Evolutionary conservation across 1,140 invertebrate genomes (phyloP).

Genomic region (Eufriesea mexicana): DNA sequence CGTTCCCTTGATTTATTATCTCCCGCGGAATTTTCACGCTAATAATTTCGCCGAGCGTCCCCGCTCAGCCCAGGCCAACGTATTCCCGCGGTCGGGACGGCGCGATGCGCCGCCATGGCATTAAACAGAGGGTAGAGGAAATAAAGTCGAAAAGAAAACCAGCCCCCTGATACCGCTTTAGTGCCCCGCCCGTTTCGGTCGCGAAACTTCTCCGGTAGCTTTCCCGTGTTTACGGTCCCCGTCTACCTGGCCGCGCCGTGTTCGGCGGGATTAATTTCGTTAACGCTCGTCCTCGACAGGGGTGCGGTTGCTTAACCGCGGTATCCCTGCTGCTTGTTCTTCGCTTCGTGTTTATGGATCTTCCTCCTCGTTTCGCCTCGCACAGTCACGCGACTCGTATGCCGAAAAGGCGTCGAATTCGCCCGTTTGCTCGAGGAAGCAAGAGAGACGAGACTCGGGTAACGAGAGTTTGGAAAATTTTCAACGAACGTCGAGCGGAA

Average conservation of each 20-base stretch:
- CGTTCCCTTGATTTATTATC: conserved; percentile 7
- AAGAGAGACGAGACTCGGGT: too few relatives aligned
- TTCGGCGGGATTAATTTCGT: conserved; percentile 37
- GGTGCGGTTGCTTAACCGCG: background rate
- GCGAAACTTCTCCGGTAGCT: conserved; percentile 14
- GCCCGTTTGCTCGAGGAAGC: too few relatives aligned
- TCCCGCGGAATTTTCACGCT: background rate
- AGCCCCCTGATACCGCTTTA: background rate
- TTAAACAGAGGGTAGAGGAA: background rate
- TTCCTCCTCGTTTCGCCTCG: background rate
- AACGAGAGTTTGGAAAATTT: too few relatives aligned
- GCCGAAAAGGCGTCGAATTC: too few relatives aligned
- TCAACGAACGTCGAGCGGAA: too few relatives aligned
- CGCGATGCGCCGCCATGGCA: background rate
- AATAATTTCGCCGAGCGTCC: conserved; percentile 20
- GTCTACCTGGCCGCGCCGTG: background rate
- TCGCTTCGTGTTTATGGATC: conserved; percentile 1
- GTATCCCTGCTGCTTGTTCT: background rate
- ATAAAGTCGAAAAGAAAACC: conserved; percentile 8
- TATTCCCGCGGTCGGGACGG: background rate
- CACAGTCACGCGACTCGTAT: too few relatives aligned
- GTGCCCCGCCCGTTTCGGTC: background rate
- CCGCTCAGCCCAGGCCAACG: background rate
- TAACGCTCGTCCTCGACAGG: background rate
- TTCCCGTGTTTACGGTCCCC: conserved; percentile 29